A percentile compares a stretch with the other conserved stretches of the same genome.
phyloP scores from a whole-genome alignment of 1,140 invertebrate genomes.

The Eciton burchellii region DNA sequence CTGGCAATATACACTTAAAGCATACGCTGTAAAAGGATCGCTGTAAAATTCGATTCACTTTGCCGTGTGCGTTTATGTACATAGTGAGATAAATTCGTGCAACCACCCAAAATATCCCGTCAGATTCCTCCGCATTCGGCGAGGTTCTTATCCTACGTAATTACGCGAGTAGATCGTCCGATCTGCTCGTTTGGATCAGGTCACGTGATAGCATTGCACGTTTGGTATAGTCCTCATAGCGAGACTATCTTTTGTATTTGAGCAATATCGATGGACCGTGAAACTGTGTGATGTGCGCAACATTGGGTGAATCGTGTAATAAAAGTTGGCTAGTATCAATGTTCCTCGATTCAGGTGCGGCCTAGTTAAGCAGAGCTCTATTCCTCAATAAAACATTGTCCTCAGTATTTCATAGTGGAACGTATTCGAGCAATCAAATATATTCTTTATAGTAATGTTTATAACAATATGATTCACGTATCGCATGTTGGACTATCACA shows the following conservation, averaged over 20 bases:
- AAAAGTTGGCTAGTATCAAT: background rate
- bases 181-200: constrained; percentile 75
- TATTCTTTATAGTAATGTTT: background rate
- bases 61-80: constrained; percentile 60
- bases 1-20: constrained; percentile 35
- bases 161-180: constrained; percentile 56
- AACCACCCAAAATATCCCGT: constrained; percentile 45
- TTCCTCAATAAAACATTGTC: constrained; percentile 6
- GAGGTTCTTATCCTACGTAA: constrained; percentile 51
- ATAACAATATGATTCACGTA: background rate
- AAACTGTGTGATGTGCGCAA: constrained; percentile 20
- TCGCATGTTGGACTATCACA: too few relatives aligned
- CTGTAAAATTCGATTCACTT: constrained; percentile 34
- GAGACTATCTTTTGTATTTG: constrained; percentile 34
- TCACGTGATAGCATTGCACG: constrained; percentile 81
- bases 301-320: background rate
- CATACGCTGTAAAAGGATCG: constrained; percentile 25
- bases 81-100: constrained; percentile 54
- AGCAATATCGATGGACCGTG: constrained; percentile 30
- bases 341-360: background rate
- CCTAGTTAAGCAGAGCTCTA: background rate
- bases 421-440: background rate
- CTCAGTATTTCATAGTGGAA: background rate
- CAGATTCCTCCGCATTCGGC: constrained; percentile 17
- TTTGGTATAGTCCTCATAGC: constrained; percentile 53